These are phyloP conservation scores for Anoncus sp. DNA, from an alignment of 2,888 invertebrate species.

Conservation along the genomic window DNA sequence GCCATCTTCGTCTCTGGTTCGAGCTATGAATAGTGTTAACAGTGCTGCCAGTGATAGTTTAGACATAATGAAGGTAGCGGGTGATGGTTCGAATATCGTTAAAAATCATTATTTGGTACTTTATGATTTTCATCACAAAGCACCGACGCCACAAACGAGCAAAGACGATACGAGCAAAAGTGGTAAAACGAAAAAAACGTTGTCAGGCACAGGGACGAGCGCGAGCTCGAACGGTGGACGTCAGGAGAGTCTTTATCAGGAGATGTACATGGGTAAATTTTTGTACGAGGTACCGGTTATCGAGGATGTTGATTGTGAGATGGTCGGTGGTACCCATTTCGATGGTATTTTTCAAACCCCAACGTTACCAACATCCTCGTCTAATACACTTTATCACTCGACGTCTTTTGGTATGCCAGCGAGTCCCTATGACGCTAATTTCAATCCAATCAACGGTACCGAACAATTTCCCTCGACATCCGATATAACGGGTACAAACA, in stretches of 20 bases:
- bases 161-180: conserved; percentile 81
- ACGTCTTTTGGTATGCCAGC: conserved; percentile 67
- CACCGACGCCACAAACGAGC: conserved; percentile 83
- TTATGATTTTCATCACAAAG: conserved; percentile 88
- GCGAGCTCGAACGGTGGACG: conserved; percentile 83
- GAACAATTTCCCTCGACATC: conserved; percentile 80
- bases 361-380: conserved; percentile 78
- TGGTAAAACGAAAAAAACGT: conserved; percentile 81
- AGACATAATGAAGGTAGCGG: conserved; percentile 84
- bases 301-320: conserved; percentile 80
- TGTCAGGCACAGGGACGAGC: conserved; percentile 84
- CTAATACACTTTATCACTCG: conserved; percentile 75
- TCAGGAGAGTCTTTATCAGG: conserved; percentile 81
- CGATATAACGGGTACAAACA: conserved; percentile 74
- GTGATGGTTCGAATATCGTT: conserved; percentile 75
- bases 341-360: conserved; percentile 75
- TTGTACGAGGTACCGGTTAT: conserved; percentile 81
- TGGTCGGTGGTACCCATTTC: conserved; percentile 78
- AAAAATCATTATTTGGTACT: conserved; percentile 86
- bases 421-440: conserved; percentile 78
- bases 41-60: conserved; percentile 84
- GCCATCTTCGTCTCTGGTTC: conserved; percentile 84
- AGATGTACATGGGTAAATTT: conserved; percentile 81
- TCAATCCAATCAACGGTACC: conserved; percentile 76
- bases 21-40: conserved; percentile 92